Percentiles rank a stretch among this genome's conserved stretches.
Conservation (phyloP, 2,797 vertebrate genomes). For the Scarus forsteni region DNA sequence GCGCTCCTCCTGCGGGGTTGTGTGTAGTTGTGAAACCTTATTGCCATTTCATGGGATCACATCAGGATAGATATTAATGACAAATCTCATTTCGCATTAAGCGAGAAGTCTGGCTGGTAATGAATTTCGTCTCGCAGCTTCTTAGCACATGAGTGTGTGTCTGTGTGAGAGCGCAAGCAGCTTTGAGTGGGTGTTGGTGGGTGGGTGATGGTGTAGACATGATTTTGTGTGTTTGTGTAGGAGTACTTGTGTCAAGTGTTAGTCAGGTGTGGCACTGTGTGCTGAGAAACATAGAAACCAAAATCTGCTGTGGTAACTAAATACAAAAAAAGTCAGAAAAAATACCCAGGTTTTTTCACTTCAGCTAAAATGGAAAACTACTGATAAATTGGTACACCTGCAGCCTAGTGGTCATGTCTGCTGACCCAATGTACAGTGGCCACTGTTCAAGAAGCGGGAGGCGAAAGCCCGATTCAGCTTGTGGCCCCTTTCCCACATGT, state of each 20-base stretch:
- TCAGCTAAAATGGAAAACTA: not conserved
- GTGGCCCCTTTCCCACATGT: too few relatives aligned
- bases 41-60: slow-evolving; percentile 61
- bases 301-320: not conserved
- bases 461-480: too few relatives aligned
- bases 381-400: too few relatives aligned
- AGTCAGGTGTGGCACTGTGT: slow-evolving; percentile 53
- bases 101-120: slow-evolving; percentile 53
- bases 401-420: too few relatives aligned
- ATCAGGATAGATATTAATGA: slow-evolving; percentile 70
- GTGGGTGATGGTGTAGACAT: slow-evolving; percentile 58
- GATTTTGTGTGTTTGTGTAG: slow-evolving; percentile 48
- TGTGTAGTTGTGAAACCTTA: slow-evolving; percentile 54
- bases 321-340: not conserved
- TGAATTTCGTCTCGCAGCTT: slow-evolving; percentile 74
- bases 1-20: slow-evolving; percentile 39
- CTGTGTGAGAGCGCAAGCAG: slow-evolving; percentile 16
- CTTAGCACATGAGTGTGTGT: slow-evolving; percentile 31
- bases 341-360: too few relatives aligned
- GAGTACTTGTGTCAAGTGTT: slow-evolving; percentile 41
- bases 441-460: too few relatives aligned
- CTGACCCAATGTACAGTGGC: too few relatives aligned
- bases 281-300: slow-evolving; percentile 32
- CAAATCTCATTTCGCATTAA: slow-evolving; percentile 60
- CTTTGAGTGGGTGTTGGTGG: slow-evolving; percentile 52